Base-by-base conservation (phyloP, 2,113 vertebrate species). In the Misgurnus mizolepis region DNA sequence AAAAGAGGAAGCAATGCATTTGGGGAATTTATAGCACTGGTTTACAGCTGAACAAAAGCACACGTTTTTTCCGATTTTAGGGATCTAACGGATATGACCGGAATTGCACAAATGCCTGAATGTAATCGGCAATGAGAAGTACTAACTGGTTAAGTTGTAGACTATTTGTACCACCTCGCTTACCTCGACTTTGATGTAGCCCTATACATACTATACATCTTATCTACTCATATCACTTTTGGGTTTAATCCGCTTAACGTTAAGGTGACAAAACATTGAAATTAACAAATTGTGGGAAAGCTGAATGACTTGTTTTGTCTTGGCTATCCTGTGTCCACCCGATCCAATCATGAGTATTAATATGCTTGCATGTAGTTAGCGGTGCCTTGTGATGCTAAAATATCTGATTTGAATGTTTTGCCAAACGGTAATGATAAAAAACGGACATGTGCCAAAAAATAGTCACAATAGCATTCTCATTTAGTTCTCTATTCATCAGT, bases 391-490 rank as follows among this genome's bases (percentile, higher is more conserved):
- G 75, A 53, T 55, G 75, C 45, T 66, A 55, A 55, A 64, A 39
- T 39, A 50, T 66, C 27, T 27, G 15, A 77, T 14, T 77, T 14
- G 34, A 77, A 66, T 81, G 67, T 72, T 85, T 65, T 85, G 84
- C 84, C 84, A 85, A 82, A 80, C 5, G 14, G 67, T 61, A 74
- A 77, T 66, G 17, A 55, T 45, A 77, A 61, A 60, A 70, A 82
- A 60, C 49, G 22, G 80, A 60, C 53, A 47, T 27, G 79, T 80
- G 84, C 80, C 84, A 85, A 85, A 85, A 75, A 18, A 75, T 58
- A 50, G 69, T 81, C 76, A 75, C 60, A 64, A 39, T 41, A 56
- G 18, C 39, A 39, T 58, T 34, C 45, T 45, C n/a, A 61, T 45
- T 58, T 15, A 56, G 6, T 34, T 1, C 27, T 56, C 55, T 56